These are phyloP conservation scores for Panurus biarmicus DNA, from an alignment of 2,113 vertebrate genomes.

Conservation along the genomic window DNA sequence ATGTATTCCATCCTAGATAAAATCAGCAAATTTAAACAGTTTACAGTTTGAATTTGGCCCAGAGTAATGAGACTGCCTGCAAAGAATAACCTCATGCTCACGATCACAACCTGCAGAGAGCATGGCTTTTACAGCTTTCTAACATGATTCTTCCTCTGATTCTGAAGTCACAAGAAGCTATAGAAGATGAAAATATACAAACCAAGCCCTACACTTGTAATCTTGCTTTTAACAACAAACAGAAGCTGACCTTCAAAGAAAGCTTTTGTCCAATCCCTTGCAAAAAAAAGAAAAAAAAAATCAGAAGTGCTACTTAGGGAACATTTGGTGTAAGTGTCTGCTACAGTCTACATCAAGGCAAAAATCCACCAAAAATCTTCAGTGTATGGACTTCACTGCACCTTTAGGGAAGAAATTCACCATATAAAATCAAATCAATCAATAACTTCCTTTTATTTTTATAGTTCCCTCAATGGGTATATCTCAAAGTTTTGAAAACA, in stretches of 20 bases:
- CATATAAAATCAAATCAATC: conserved; percentile 4
- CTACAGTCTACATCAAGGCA: not conserved
- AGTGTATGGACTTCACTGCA: not conserved
- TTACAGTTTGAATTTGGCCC: not conserved
- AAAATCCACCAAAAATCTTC: not conserved
- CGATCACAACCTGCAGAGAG: not conserved
- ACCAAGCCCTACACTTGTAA: not conserved
- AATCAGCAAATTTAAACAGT: not conserved
- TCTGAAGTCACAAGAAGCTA: not conserved
- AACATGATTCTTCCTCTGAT: not conserved
- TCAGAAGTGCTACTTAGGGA: not conserved
- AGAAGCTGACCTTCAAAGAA: conserved; percentile 8
- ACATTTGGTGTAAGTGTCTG: not conserved
- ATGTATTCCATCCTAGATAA: not conserved
- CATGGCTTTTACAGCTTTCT: not conserved
- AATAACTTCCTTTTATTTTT: not conserved
- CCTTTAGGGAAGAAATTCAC: not conserved
- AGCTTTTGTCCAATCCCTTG: not conserved
- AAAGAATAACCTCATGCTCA: not conserved
- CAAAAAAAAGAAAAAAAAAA: conserved; percentile 3
- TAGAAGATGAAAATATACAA: not conserved
- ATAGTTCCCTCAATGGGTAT: not conserved
- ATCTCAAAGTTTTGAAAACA: not conserved
- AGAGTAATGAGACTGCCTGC: not conserved
- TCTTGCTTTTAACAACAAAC: not conserved